Base-by-base conservation (phyloP, 2,888 invertebrate genomes). In the Neuroscelio doddi region DNA sequence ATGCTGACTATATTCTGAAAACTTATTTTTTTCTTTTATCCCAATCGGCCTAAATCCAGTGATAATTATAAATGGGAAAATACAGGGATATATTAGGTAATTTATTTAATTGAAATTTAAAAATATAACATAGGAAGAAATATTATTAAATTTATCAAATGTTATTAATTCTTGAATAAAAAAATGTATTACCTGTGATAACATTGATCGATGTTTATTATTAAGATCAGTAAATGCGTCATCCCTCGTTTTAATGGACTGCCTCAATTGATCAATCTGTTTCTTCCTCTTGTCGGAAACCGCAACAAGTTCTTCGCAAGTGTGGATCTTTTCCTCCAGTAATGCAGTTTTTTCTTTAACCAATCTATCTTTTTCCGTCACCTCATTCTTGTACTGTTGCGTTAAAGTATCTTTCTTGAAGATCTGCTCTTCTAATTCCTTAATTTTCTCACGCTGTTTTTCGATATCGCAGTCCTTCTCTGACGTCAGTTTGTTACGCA, bases 181-280 rank as follows among this genome's bases (percentile, higher is more conserved):
- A n/a, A n/a, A n/a, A n/a, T n/a, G n/a, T n/a, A 52, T 57, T 46
- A 84, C 84, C 76, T 84, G 83, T 24, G 78, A 74, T 12, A 83
- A 70, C 52, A 84, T 70, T 9, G 77, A 34, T 38, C 83, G 78
- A 62, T 84, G 78, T 70, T 86, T 86, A 55, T 82, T 85, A 70
- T 86, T 86, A 47, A 87, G 73, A 61, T 87, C 86, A 9, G 82
- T 79, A 14, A 86, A 80, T 47, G 85, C 85, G 30, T 84, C 83
- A 69, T 87, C 86, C 50, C 85, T 79, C 8, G 85, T 76, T 64
- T 84, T 81, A 14, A 87, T 71, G 0, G 86, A 82, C 12, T 75
- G 50, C 56, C 85, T 82, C 32, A 86, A 77, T 50, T 85, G 85
- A 51, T 86, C 86, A 3, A 86, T 80, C 68, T 86, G 86, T 55